These are phyloP conservation scores for Hylyphantes graminicola DNA, from an alignment of 1,140 invertebrate species.

Conservation along the genomic window DNA sequence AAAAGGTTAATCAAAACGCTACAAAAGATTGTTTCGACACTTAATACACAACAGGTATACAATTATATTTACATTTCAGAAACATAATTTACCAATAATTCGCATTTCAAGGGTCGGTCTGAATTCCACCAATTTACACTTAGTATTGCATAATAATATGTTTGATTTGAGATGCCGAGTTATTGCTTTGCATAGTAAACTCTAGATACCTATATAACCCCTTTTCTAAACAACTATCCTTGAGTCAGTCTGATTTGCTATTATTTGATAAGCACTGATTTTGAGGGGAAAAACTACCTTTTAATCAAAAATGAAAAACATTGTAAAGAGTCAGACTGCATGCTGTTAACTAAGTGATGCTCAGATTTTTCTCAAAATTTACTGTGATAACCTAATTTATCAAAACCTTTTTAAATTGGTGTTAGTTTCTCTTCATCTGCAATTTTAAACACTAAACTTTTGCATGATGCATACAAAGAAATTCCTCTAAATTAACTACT, in stretches of 20 bases:
- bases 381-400: slow-evolving; percentile 1
- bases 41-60: background rate
- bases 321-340: slow-evolving; percentile 29
- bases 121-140: slow-evolving; percentile 4
- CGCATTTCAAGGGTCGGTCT: background rate
- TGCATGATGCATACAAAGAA: background rate
- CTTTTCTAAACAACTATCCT: slow-evolving; percentile 44
- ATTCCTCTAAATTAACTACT: background rate
- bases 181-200: slow-evolving; percentile 48
- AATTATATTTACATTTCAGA: slow-evolving; percentile 27
- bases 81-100: slow-evolving; percentile 7
- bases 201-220: slow-evolving; percentile 14
- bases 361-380: background rate
- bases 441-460: slow-evolving; percentile 21
- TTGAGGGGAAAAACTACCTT: slow-evolving; percentile 20
- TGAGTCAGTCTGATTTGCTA: slow-evolving; percentile 27
- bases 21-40: slow-evolving; percentile 23
- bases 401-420: slow-evolving; percentile 14
- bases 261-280: slow-evolving; percentile 42
- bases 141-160: slow-evolving; percentile 6
- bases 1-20: slow-evolving; percentile 39
- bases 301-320: slow-evolving; percentile 10
- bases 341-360: slow-evolving; percentile 29
- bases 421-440: background rate
- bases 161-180: slow-evolving; percentile 1